A percentile compares a stretch with the other conserved stretches of the same genome.
Evolutionary conservation across 2,113 vertebrate species (phyloP).

Genomic region (Phalacrocorax aristotelis): DNA sequence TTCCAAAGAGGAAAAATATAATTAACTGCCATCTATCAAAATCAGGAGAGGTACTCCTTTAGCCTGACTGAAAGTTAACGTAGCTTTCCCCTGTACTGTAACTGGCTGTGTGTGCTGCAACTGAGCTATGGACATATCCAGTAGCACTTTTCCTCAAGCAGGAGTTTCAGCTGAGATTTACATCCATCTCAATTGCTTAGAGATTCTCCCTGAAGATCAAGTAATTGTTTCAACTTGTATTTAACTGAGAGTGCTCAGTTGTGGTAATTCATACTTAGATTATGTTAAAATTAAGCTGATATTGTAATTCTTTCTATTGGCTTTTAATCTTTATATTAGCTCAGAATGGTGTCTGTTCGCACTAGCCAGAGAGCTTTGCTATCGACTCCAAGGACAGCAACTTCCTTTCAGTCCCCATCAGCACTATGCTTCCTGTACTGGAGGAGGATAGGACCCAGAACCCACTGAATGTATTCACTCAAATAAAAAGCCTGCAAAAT

Average conservation of each 20-base stretch:
- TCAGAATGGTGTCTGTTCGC: background rate
- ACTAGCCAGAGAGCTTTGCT: background rate
- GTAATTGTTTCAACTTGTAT: constrained; percentile 9
- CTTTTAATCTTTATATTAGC: background rate
- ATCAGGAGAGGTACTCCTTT: background rate
- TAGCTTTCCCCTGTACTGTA: background rate
- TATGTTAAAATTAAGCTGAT: background rate
- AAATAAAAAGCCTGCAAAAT: background rate
- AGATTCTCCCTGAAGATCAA: background rate
- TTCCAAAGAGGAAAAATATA: constrained; percentile 46
- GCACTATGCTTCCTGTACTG: background rate
- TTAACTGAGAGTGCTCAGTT: background rate
- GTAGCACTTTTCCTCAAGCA: background rate
- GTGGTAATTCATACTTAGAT: background rate
- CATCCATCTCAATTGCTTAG: background rate
- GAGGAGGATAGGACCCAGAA: background rate
- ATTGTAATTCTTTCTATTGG: background rate
- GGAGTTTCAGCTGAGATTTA: background rate
- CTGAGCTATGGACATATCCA: background rate
- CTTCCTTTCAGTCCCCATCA: background rate
- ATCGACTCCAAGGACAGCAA: background rate
- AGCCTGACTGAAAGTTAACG: background rate
- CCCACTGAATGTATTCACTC: background rate
- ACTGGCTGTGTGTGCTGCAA: background rate
- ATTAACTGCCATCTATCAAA: constrained; percentile 39